Conservation (phyloP, 2,888 invertebrate genomes). For the Apamea sordens region DNA sequence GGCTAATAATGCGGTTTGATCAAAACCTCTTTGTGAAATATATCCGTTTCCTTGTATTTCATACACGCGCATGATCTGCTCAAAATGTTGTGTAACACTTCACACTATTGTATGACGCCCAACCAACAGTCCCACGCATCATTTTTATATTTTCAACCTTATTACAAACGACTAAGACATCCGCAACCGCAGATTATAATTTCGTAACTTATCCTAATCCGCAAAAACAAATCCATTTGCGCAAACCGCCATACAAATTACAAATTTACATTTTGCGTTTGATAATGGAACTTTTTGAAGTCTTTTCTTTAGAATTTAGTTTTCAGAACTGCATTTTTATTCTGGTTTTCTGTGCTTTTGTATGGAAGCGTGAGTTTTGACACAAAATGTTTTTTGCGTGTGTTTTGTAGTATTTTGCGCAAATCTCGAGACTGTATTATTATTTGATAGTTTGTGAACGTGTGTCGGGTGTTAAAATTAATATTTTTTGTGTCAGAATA, state of each 20-base stretch:
- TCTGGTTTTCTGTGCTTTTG: conserved; percentile 40
- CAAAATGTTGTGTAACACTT: conserved; percentile 58
- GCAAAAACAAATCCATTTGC: conserved; percentile 56
- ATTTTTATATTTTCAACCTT: conserved; percentile 14
- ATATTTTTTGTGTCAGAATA: conserved; percentile 53
- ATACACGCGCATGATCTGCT: conserved; percentile 53
- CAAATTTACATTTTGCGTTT: conserved; percentile 48
- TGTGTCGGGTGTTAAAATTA: conserved; percentile 53
- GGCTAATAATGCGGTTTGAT: conserved; percentile 52
- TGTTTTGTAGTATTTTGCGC: conserved; percentile 72
- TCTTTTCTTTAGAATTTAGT: background rate
- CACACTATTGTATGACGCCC: conserved; percentile 46
- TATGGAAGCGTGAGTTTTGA: conserved; percentile 74
- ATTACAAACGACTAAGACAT: background rate
- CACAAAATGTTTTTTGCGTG: conserved; percentile 71
- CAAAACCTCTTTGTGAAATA: conserved; percentile 66
- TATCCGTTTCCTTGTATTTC: conserved; percentile 67
- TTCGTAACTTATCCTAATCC: conserved; percentile 44
- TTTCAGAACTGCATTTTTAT: conserved; percentile 24
- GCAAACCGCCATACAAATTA: conserved; percentile 43
- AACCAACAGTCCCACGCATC: background rate
- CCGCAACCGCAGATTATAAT: conserved; percentile 4
- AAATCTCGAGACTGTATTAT: conserved; percentile 70
- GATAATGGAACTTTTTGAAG: background rate
- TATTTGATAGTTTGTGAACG: conserved; percentile 65